phyloP scores from a whole-genome alignment of 2,797 vertebrate genomes.

The Malacoraja senta region DNA sequence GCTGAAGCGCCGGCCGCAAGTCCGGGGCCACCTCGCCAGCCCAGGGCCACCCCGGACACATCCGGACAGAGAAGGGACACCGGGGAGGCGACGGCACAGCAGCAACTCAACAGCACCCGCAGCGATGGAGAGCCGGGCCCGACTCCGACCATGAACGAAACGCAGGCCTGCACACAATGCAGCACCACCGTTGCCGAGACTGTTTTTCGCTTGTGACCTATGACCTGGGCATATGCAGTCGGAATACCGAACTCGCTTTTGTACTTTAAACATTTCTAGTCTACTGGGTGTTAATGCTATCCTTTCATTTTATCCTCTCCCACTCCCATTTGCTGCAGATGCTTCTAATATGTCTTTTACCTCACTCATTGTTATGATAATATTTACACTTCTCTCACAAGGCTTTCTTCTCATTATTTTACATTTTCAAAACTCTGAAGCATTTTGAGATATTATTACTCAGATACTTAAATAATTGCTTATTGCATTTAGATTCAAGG shows the following conservation, averaged over 20 bases:
- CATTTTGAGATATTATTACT: neutral
- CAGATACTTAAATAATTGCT: neutral
- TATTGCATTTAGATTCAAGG: neutral
- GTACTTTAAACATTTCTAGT: neutral
- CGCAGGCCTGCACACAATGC: no score
- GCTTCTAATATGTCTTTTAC: neutral
- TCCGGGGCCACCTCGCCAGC: no score
- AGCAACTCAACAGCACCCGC: no score
- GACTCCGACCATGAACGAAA: no score
- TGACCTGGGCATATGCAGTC: no score
- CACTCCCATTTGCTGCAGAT: neutral
- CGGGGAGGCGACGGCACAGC: no score
- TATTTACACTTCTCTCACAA: neutral
- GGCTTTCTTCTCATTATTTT: neutral
- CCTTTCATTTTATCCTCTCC: neutral
- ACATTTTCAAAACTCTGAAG: neutral
- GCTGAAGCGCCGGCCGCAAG: no score
- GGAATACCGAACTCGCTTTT: neutral
- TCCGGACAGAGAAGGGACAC: no score
- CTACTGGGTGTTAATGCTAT: neutral
- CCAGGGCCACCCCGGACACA: no score
- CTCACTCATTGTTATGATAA: neutral
- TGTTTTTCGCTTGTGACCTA: no score
- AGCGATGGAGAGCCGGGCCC: no score
- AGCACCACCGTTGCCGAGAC: no score